A percentile compares a stretch with the other conserved stretches of the same genome.
Conservation (phyloP, 1,140 invertebrate species). For the Drosophila auraria region DNA sequence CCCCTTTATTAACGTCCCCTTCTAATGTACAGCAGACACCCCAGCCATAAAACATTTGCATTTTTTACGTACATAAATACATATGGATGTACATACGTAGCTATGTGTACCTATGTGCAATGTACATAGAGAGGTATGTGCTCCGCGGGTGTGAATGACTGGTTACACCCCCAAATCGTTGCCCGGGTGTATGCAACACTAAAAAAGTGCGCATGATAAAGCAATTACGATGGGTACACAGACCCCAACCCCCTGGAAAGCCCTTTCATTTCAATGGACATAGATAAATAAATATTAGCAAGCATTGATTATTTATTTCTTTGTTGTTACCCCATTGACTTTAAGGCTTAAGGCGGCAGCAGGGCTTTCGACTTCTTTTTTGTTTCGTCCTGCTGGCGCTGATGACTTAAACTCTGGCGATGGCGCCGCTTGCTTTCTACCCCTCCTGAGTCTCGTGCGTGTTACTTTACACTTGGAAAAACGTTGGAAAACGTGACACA, state of each 20-base stretch:
- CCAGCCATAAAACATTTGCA: conserved; percentile 73
- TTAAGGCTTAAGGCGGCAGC: conserved; percentile 70
- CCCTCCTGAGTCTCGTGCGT: conserved; percentile 21
- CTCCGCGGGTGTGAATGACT: conserved; percentile 48
- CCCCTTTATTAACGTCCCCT: conserved; percentile 25
- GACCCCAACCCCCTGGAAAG: conserved; percentile 19
- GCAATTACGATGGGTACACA: conserved; percentile 41
- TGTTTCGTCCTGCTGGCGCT: conserved; percentile 39
- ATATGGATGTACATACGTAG: conserved; percentile 16
- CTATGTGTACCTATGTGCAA: conserved; percentile 33
- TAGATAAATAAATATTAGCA: conserved; percentile 51
- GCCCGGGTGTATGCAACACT: conserved; percentile 80
- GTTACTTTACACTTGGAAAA: conserved; percentile 17
- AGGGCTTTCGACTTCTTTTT: conserved; percentile 35
- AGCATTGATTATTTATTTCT: conserved; percentile 41
- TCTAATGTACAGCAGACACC: conserved; percentile 39
- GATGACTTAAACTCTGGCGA: conserved; percentile 77
- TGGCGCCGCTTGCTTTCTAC: conserved; percentile 58
- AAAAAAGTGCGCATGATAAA: conserved; percentile 72
- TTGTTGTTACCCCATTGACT: conserved; percentile 51
- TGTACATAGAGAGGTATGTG: conserved; percentile 47
- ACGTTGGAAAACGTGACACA: too few relatives aligned
- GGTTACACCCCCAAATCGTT: conserved; percentile 61
- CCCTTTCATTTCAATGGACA: conserved; percentile 33
- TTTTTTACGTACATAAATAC: conserved; percentile 63